These are phyloP conservation scores for Lamellibrachia satsuma DNA, from an alignment of 2,888 invertebrate species.

Conservation along the genomic window DNA sequence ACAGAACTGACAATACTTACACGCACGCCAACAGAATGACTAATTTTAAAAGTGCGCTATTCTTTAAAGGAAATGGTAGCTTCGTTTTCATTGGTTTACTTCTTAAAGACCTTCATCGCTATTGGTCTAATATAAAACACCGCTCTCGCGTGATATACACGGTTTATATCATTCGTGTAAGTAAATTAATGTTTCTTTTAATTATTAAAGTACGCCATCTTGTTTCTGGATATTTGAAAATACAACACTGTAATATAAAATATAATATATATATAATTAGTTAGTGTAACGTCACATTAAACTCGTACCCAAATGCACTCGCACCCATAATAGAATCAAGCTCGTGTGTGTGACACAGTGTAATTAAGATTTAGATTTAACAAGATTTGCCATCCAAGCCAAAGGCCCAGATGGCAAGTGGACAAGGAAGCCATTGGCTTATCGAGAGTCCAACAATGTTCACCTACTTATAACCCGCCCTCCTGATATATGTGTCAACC, in stretches of 20 bases:
- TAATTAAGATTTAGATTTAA: too few species aligned
- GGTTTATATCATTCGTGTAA: not conserved
- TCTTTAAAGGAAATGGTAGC: not conserved
- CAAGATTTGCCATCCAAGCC: too few species aligned
- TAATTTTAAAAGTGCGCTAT: slow-evolving; percentile 13
- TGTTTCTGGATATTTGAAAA: not conserved
- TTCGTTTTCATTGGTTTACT: slow-evolving; percentile 22
- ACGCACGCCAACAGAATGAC: not conserved
- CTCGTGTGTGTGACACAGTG: too few species aligned
- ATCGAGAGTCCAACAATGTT: too few species aligned
- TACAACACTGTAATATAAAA: not conserved
- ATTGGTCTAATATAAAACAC: not conserved
- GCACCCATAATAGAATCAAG: not conserved
- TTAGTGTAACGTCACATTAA: not conserved
- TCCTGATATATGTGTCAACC: too few species aligned
- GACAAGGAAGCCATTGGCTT: too few species aligned
- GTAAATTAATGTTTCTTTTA: not conserved
- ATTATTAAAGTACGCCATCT: not conserved
- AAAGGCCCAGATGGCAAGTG: too few species aligned
- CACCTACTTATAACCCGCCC: too few species aligned
- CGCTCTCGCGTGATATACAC: slow-evolving; percentile 6
- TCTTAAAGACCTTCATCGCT: slow-evolving; percentile 12
- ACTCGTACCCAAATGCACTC: not conserved
- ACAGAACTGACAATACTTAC: not conserved
- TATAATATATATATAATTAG: too few species aligned